Percentiles rank a stretch among this genome's conserved stretches.
Evolutionary conservation across 2,113 vertebrate genomes (phyloP).

Genomic region (Eudyptes chrysolophus): DNA sequence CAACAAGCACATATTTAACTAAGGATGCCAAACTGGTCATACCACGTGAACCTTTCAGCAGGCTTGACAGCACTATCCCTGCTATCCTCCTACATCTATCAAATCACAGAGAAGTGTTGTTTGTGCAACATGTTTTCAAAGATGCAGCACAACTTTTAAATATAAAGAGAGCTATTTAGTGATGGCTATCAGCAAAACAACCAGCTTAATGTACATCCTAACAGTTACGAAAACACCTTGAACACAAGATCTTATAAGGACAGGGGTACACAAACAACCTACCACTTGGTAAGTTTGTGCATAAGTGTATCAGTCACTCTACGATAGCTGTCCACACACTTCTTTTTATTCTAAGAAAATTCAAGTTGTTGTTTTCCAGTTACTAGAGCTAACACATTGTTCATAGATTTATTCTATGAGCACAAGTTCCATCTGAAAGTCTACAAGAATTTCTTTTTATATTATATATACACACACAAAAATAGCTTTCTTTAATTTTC

Average conservation of each 20-base stretch:
- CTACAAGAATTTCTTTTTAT: background rate
- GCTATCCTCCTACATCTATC: background rate
- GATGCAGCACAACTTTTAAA: background rate
- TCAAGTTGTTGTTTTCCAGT: background rate
- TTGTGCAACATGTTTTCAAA: constrained; percentile 9
- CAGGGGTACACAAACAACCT: background rate
- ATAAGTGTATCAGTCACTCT: background rate
- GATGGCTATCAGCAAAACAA: background rate
- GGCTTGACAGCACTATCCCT: background rate
- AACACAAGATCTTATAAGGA: background rate
- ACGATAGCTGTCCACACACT: background rate
- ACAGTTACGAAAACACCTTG: background rate
- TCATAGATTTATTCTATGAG: background rate
- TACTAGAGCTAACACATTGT: background rate
- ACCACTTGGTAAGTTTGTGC: background rate
- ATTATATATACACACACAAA: background rate
- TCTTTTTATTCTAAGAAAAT: background rate
- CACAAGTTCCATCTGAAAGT: background rate
- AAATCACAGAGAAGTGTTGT: background rate
- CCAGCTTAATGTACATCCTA: background rate
- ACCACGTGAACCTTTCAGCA: background rate
- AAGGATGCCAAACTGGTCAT: constrained; percentile 4
- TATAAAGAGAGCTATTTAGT: background rate
- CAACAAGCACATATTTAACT: background rate
- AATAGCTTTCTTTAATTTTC: background rate